Evolutionary conservation across 2,888 invertebrate species (phyloP), one percentile per base, ranked within the genome.

Genomic region (Tyria jacobaeae): DNA sequence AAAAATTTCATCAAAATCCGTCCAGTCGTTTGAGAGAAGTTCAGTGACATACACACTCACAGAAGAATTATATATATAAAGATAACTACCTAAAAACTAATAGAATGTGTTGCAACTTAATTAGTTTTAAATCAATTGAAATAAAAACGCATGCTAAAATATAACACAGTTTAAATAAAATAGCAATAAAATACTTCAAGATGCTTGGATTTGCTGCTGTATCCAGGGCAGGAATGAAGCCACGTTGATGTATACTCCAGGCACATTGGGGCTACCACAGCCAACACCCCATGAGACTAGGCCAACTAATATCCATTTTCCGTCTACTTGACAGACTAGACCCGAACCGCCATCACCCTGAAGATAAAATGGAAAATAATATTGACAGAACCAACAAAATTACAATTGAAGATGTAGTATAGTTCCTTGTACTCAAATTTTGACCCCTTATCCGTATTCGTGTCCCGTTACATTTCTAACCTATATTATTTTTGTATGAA

Each of bases 291-390:
- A 97, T 34, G 96, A 88, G n/a, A 97, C 97, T 67, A 97, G 85
- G 0, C 97, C 97, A 9, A 95, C 95, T 1, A 96, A 91, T 59
- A 92, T 91, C 94, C 95, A 96, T 59, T 91, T 92, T 0, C 95
- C 95, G 61, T 88, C 90, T 50, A 90, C 87, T 75, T 92, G 90
- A 77, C 96, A 97, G 27, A 96, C 95, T 66, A 97, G 84, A 0
- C 96, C 96, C 0, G 96, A 95, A 7, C 97, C 97, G 5, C 96
- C 96, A 71, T 97, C 97, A 67, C 96, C 96, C 96, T 96, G 82
- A 37, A 88, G n/a, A 15, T 51, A 51, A 15, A 51, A 41, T 21
- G 17, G 17, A 41, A 10, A 2, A 41, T 41, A 9, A 41, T 9
- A 41, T 9, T 7, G 6, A 1, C 27, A 31, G 27, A 31, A 31